Conservation (phyloP, 2,888 invertebrate genomes). For the Drosophila formosana region DNA sequence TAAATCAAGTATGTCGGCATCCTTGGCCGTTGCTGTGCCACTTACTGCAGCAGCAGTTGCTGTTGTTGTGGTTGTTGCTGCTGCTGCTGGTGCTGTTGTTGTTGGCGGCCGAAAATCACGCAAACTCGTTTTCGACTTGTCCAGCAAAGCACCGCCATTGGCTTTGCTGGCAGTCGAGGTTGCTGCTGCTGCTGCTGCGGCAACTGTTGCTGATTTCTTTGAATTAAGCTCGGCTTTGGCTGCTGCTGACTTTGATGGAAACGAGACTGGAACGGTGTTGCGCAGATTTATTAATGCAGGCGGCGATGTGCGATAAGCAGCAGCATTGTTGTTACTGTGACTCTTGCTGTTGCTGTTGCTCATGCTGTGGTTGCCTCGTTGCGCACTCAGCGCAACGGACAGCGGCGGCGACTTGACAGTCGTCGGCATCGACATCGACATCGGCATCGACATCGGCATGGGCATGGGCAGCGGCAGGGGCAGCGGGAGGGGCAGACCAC, state of each 20-base stretch:
- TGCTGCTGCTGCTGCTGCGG: slow-evolving; percentile 11
- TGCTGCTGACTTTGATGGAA: slow-evolving; percentile 63
- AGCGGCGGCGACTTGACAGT: slow-evolving; percentile 74
- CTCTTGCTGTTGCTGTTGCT: slow-evolving; percentile 45
- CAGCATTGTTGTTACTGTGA: slow-evolving; percentile 31
- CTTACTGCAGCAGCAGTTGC: slow-evolving; percentile 9
- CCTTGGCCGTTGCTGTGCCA: slow-evolving; percentile 62
- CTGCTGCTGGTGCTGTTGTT: slow-evolving; percentile 28
- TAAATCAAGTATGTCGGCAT: slow-evolving; percentile 86
- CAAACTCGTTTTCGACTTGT: slow-evolving; percentile 75
- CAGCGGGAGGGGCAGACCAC: slow-evolving; percentile 31
- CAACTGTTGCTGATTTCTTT: slow-evolving; percentile 58
- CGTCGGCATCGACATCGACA: slow-evolving; percentile 33
- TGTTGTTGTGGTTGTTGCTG: slow-evolving; percentile 23
- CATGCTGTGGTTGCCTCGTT: slow-evolving; percentile 43
- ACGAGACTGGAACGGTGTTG: slow-evolving; percentile 61
- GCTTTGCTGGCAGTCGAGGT: slow-evolving; percentile 41
- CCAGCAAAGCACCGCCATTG: slow-evolving; percentile 54
- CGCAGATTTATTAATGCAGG: slow-evolving; percentile 82
- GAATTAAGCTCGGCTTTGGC: slow-evolving; percentile 47
- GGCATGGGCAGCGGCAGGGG: slow-evolving; percentile 38
- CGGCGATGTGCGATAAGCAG: slow-evolving; percentile 76
- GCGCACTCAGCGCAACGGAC: slow-evolving; percentile 61
- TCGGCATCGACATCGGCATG: not conserved
- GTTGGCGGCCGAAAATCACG: slow-evolving; percentile 82